phyloP scores from a whole-genome alignment of 2,888 invertebrate genomes.

The Endomychus coccineus region DNA sequence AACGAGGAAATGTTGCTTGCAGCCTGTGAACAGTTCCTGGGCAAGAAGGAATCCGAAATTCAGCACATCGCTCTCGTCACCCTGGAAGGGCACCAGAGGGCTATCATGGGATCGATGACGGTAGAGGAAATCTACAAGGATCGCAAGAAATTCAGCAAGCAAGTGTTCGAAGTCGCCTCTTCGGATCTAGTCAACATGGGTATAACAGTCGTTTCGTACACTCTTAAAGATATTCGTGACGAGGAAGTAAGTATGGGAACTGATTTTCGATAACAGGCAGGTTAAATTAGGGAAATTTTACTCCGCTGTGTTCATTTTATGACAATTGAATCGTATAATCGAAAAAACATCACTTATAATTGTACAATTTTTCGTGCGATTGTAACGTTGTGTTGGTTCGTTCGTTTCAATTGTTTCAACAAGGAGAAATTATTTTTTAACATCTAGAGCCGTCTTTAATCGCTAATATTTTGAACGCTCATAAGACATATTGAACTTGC shows the following conservation, averaged over 20 bases:
- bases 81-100: constrained; percentile 87
- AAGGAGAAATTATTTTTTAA: too few species aligned
- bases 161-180: constrained; percentile 90
- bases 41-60: constrained; percentile 80
- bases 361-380: too few species aligned
- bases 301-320: too few species aligned
- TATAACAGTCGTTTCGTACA: constrained; percentile 91
- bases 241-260: constrained; percentile 75
- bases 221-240: constrained; percentile 87
- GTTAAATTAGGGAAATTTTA: too few species aligned
- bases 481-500: too few species aligned
- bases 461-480: too few species aligned
- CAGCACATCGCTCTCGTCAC: constrained; percentile 88
- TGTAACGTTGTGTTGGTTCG: too few species aligned
- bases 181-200: constrained; percentile 95
- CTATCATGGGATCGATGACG: constrained; percentile 96
- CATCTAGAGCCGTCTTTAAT: too few species aligned
- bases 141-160: constrained; percentile 90
- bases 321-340: too few species aligned
- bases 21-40: constrained; percentile 90
- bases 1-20: constrained; percentile 84
- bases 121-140: constrained; percentile 96
- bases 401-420: too few species aligned
- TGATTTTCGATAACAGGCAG: too few species aligned
- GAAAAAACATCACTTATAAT: too few species aligned